Conservation (phyloP, 2,113 vertebrate genomes). For the Sterrhoptilus dennistouni region DNA sequence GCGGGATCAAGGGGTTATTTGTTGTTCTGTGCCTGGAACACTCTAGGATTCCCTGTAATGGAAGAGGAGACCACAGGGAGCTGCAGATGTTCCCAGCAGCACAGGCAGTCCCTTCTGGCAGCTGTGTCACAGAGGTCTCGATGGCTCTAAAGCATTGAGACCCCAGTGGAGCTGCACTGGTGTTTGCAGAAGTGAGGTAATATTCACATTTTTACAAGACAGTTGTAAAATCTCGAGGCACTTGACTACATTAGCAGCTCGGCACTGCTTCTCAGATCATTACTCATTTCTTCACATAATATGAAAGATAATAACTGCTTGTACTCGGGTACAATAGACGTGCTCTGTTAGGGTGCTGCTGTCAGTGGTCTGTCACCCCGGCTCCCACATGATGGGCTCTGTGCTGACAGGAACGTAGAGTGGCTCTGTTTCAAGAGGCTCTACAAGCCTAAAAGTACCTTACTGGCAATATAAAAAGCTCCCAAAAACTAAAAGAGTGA, state of each 20-base stretch:
- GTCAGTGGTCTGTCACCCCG: not conserved
- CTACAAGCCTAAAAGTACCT: not conserved
- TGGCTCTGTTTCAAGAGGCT: not conserved
- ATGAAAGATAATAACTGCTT: not conserved
- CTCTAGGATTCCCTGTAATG: not conserved
- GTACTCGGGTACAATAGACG: not conserved
- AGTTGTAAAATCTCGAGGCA: not conserved
- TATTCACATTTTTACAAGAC: not conserved
- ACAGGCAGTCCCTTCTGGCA: not conserved
- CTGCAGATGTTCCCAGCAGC: not conserved
- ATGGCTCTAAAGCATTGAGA: not conserved
- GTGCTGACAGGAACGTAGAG: not conserved
- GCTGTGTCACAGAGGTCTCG: not conserved
- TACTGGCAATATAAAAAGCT: not conserved
- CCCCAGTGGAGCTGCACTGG: not conserved
- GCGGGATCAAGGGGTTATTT: not conserved
- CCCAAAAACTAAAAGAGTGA: not conserved
- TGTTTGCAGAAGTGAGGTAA: not conserved
- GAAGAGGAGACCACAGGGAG: not conserved
- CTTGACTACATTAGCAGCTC: not conserved
- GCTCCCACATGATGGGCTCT: not conserved
- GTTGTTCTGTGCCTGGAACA: not conserved
- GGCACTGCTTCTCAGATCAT: not conserved
- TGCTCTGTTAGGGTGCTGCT: not conserved
- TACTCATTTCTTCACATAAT: not conserved